Evolutionary conservation across 2,888 invertebrate species (phyloP), one percentile per base, ranked within the genome.

Genomic region (Nebria salina): DNA sequence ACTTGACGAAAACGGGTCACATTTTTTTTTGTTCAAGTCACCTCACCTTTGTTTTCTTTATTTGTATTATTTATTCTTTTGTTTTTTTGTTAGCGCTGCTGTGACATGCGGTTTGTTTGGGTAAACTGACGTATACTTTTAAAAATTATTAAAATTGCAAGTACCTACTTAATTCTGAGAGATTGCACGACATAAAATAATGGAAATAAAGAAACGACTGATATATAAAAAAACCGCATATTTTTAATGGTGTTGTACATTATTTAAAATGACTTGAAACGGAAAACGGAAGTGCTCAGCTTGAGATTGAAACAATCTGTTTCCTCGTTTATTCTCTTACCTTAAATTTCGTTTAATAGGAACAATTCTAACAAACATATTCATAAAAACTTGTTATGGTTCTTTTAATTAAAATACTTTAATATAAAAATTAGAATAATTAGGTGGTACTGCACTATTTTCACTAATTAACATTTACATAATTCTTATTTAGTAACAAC

Each of bases 101-200:
- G 13, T 54, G 54, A 54, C 54, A 54, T 54, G 25, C 76, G 68
- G 76, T 68, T n/a, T 54, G 54, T 54, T 54, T 54, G 54, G 54
- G 54, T 54, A 54, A 70, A 25, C 76, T 68, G 65, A 43, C 70
- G 70, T 70, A 70, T 76, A 76, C 76, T 70, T 76, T 70, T 70
- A 70, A 76, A 41, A 76, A 76, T 70, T 65, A 76, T 76, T 76
- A 76, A 76, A 76, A 76, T 70, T 76, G 76, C 76, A 76, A 43
- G 25, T 70, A 65, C 76, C 70, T 76, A 76, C 54, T 54, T 54
- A 54, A 54, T 13, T 54, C 54, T 54, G 54, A 54, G 7, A 54
- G 54, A 54, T 5, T 54, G 13, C 8, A 54, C 7, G 54, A 54
- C 11, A 13, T 54, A 54, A 54, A 54, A 54, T 54, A 54, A 54